phyloP scores from a whole-genome alignment of 1,140 invertebrate species.

The Apolygus lucorum region DNA sequence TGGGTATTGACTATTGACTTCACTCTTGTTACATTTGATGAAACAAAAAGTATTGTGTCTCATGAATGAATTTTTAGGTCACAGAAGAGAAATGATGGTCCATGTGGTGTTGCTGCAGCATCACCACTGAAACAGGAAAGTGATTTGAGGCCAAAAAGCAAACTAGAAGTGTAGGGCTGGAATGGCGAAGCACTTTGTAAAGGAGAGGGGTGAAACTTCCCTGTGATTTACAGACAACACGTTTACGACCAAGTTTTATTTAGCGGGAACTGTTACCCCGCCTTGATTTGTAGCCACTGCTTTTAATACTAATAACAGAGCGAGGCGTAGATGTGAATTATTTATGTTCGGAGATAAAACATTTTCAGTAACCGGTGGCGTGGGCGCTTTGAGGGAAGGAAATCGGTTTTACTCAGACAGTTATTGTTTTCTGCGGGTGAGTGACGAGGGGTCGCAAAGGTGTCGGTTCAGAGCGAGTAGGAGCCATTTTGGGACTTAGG shows the following conservation, averaged over 20 bases:
- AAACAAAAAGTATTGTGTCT: too few relatives aligned
- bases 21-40: too few relatives aligned
- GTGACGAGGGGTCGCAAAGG: not conserved
- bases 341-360: slow-evolving; percentile 7
- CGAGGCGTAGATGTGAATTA: slow-evolving; percentile 5
- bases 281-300: slow-evolving; percentile 2
- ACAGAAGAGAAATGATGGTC: too few relatives aligned
- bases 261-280: not conserved
- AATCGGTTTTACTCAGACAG: not conserved
- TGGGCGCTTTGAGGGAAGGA: not conserved
- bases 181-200: not conserved
- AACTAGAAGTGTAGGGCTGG: too few relatives aligned
- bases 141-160: too few relatives aligned
- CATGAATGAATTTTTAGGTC: too few relatives aligned
- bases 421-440: not conserved
- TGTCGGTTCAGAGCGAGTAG: too few relatives aligned
- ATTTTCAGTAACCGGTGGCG: slow-evolving; percentile 1
- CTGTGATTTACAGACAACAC: not conserved
- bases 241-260: slow-evolving; percentile 15
- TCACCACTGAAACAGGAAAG: too few relatives aligned
- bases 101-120: too few relatives aligned
- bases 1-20: too few relatives aligned
- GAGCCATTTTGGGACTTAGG: too few relatives aligned
- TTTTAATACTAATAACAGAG: slow-evolving; percentile 10
- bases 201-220: not conserved